A percentile compares a stretch with the other conserved stretches of the same genome.
Evolutionary conservation across 2,888 invertebrate genomes (phyloP).

Genomic region (Pristionchus arcanus): DNA sequence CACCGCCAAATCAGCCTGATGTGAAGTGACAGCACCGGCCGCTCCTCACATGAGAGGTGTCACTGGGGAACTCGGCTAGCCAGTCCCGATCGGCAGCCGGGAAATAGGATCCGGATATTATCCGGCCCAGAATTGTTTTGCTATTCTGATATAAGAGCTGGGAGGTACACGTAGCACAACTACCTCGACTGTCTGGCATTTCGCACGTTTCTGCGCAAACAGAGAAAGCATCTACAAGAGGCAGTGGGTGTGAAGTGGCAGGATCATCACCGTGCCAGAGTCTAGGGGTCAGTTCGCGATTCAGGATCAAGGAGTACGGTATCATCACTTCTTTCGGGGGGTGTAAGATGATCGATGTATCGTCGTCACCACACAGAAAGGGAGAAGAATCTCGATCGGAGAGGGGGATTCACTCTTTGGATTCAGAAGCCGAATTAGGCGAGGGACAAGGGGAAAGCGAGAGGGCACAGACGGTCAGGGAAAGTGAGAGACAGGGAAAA

Average conservation of each 20-base stretch:
- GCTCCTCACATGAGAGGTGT: background rate
- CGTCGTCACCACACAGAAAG: conserved; percentile 49
- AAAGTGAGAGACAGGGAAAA: background rate
- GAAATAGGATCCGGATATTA: background rate
- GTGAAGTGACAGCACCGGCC: conserved; percentile 44
- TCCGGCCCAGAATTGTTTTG: background rate
- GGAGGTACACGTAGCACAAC: background rate
- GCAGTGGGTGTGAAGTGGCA: background rate
- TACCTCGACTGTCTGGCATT: background rate
- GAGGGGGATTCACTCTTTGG: background rate
- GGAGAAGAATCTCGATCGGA: background rate
- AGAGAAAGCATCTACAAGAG: background rate
- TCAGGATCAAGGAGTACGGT: background rate
- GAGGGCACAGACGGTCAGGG: conserved; percentile 54
- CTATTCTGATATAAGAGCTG: background rate
- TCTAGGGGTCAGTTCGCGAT: conserved; percentile 2
- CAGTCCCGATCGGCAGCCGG: background rate
- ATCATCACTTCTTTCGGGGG: background rate
- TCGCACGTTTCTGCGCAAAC: conserved; percentile 33
- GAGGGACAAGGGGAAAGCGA: background rate
- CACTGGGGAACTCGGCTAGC: background rate
- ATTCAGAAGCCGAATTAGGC: conserved; percentile 45
- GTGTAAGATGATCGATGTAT: conserved; percentile 50
- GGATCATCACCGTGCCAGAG: conserved; percentile 37
- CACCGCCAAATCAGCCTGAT: conserved; percentile 22